Conservation (phyloP, 2,797 vertebrate genomes). For the Chloroceryle inda region DNA sequence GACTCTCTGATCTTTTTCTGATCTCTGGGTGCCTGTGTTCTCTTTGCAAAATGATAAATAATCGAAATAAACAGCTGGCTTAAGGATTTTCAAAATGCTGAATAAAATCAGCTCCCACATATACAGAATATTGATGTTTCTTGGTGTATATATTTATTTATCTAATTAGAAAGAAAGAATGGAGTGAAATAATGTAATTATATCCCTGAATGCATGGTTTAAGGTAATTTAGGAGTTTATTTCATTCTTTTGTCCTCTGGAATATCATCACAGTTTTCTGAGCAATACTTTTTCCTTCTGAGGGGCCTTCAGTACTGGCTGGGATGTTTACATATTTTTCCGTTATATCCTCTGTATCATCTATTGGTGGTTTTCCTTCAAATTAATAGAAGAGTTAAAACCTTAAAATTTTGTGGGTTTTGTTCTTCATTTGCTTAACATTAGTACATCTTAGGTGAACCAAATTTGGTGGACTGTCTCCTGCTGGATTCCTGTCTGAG, state of each 20-base stretch:
- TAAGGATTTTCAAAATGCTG: constrained; percentile 26
- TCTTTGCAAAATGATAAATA: constrained; percentile 54
- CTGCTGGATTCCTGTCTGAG: not conserved
- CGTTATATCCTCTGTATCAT: not conserved
- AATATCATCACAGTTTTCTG: not conserved
- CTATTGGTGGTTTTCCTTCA: not conserved
- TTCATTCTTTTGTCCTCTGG: constrained; percentile 13
- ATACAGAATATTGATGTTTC: constrained; percentile 22
- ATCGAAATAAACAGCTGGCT: constrained; percentile 26
- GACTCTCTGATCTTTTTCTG: constrained; percentile 32
- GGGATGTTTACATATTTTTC: not conserved
- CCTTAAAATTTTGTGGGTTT: not conserved
- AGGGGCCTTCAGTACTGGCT: not conserved
- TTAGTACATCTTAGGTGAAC: not conserved
- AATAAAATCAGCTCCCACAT: not conserved
- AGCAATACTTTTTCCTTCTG: not conserved
- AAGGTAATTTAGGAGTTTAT: not conserved
- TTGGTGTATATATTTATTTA: not conserved
- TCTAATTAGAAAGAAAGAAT: constrained; percentile 21
- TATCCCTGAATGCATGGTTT: not conserved
- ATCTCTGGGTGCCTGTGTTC: not conserved
- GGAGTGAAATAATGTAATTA: not conserved
- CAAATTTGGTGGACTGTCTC: not conserved
- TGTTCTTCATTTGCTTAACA: not conserved
- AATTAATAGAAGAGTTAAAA: not conserved